Conservation (phyloP, 2,888 invertebrate genomes). For the Acleris sparsana region DNA sequence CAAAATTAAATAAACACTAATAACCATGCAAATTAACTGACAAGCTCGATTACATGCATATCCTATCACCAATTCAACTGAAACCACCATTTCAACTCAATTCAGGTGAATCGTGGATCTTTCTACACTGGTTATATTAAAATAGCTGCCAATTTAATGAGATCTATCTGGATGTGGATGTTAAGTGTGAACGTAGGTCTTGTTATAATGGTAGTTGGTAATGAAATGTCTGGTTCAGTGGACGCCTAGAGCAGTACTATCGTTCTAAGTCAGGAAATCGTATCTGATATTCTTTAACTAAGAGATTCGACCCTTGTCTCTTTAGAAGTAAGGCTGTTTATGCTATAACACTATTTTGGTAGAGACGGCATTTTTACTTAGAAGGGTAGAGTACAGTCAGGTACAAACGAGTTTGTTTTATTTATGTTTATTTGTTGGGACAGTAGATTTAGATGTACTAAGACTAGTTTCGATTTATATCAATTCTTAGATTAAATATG, state of each 20-base stretch:
- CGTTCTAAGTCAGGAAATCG: no score
- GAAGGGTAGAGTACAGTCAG: constrained; percentile 26
- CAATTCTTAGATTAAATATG: background rate
- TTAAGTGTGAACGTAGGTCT: constrained; percentile 40
- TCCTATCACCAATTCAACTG: constrained; percentile 39
- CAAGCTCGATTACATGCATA: constrained; percentile 49
- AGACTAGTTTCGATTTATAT: background rate
- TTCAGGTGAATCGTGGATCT: constrained; percentile 40
- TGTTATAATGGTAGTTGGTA: constrained; percentile 39
- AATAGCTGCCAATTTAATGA: constrained; percentile 19
- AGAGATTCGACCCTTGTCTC: no score
- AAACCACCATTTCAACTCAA: constrained; percentile 39
- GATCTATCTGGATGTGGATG: constrained; percentile 13
- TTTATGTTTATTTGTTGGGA: constrained; percentile 22
- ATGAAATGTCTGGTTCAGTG: constrained; percentile 56
- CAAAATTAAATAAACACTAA: constrained; percentile 58
- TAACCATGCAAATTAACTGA: constrained; percentile 73
- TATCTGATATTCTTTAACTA: no score
- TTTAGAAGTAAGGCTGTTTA: no score
- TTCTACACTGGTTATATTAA: constrained; percentile 37
- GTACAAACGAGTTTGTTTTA: constrained; percentile 33
- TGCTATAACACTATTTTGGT: no score
- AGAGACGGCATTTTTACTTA: no score
- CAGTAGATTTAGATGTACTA: constrained; percentile 26
- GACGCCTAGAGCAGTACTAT: constrained; percentile 49